Conservation (phyloP, 1,140 invertebrate species). For the Drepana arcuata region DNA sequence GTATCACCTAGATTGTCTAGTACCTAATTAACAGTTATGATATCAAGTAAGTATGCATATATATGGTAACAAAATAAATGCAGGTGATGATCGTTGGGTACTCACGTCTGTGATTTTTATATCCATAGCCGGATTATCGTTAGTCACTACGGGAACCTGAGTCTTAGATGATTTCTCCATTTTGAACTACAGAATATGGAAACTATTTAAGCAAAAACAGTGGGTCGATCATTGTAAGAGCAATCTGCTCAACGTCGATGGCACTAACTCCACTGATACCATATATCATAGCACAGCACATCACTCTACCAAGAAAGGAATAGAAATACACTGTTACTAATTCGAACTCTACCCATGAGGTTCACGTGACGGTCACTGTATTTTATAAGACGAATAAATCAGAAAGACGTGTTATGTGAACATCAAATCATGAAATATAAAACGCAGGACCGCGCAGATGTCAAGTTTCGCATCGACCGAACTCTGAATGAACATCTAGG, state of each 20-base stretch:
- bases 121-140: constrained; percentile 45
- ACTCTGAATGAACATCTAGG: constrained; percentile 71
- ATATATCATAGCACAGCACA: constrained; percentile 36
- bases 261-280: constrained; percentile 18
- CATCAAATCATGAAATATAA: constrained; percentile 58
- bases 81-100: constrained; percentile 16
- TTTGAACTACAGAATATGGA: constrained; percentile 6
- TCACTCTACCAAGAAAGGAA: constrained; percentile 4
- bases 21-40: no score
- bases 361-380: not conserved
- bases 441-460: constrained; percentile 68
- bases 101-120: constrained; percentile 49
- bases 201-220: constrained; percentile 20
- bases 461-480: constrained; percentile 70
- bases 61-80: not conserved
- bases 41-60: no score
- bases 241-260: constrained; percentile 21
- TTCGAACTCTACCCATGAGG: not conserved
- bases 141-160: constrained; percentile 39
- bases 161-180: constrained; percentile 27
- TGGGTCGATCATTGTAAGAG: constrained; percentile 22
- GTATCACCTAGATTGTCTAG: no score
- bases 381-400: constrained; percentile 23
- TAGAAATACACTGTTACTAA: not conserved
- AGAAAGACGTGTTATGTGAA: constrained; percentile 32